These are phyloP conservation scores for Micronycteris hirsuta DNA, from an alignment of 2,113 vertebrate genomes.

Conservation along the genomic window DNA sequence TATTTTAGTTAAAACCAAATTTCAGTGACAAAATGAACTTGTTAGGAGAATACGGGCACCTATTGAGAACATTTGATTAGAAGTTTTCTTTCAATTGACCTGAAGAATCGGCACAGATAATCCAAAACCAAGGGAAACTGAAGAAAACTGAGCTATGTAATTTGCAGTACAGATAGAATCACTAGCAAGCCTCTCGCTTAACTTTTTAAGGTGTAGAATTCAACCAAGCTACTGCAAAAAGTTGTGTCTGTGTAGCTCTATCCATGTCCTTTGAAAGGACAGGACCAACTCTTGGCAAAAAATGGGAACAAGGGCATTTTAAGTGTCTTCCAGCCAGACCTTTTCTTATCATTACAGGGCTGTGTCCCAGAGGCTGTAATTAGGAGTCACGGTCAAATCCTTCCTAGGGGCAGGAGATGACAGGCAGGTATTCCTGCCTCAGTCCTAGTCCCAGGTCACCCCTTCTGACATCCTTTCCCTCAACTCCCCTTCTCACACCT, in stretches of 20 bases:
- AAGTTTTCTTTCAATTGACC: neutral
- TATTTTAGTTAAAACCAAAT: constrained; percentile 4
- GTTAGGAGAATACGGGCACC: neutral
- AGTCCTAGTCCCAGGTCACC: neutral
- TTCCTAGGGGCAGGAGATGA: neutral
- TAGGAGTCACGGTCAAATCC: neutral
- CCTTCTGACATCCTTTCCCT: neutral
- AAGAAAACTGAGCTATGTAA: neutral
- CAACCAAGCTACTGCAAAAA: neutral
- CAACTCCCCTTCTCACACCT: neutral
- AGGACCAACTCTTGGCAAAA: neutral
- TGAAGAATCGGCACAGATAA: neutral
- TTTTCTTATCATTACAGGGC: neutral
- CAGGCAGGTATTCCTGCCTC: neutral
- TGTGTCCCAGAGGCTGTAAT: neutral
- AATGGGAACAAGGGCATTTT: neutral
- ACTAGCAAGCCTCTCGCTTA: neutral
- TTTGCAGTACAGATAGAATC: neutral
- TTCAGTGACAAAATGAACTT: neutral
- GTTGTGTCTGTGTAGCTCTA: neutral
- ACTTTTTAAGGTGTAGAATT: neutral
- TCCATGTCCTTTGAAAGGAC: neutral
- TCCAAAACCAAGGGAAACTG: neutral
- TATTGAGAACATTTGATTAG: neutral
- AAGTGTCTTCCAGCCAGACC: neutral